Evolutionary conservation across 2,888 invertebrate genomes (phyloP).

Genomic region (Bombyx huttoni): DNA sequence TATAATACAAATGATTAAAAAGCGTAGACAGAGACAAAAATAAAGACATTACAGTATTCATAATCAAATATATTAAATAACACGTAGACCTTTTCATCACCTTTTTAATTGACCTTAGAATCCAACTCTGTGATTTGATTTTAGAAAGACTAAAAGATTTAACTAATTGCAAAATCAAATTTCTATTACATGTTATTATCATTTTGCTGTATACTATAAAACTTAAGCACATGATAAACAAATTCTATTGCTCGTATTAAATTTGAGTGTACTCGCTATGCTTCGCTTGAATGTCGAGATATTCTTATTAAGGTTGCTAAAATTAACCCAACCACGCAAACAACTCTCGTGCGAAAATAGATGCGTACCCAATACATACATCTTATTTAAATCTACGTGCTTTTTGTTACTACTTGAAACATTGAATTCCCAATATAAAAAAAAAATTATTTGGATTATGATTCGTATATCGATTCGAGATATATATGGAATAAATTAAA

Average conservation of each 20-base stretch:
- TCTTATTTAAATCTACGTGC: neutral
- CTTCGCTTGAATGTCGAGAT: conserved; percentile 30
- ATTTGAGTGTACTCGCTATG: conserved; percentile 24
- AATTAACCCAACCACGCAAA: conserved; percentile 51
- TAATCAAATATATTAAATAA: too few species aligned
- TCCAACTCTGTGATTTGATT: too few species aligned
- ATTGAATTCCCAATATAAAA: neutral
- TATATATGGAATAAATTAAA: neutral
- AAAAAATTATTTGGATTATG: too few species aligned
- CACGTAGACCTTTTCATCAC: too few species aligned
- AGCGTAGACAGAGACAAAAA: too few species aligned
- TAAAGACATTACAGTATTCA: too few species aligned
- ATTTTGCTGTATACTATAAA: neutral
- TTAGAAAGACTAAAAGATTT: too few species aligned
- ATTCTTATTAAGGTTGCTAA: conserved; percentile 51
- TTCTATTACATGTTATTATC: neutral
- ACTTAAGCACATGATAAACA: neutral
- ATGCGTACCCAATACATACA: conserved; percentile 39
- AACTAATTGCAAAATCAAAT: neutral
- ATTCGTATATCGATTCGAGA: too few species aligned
- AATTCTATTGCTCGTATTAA: conserved; percentile 7
- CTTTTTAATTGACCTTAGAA: too few species aligned
- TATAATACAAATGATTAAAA: too few species aligned
- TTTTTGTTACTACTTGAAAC: neutral
- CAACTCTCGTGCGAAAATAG: conserved; percentile 48